These are phyloP conservation scores for Hippoglossus hippoglossus DNA, from an alignment of 2,797 vertebrate genomes.

Conservation along the genomic window DNA sequence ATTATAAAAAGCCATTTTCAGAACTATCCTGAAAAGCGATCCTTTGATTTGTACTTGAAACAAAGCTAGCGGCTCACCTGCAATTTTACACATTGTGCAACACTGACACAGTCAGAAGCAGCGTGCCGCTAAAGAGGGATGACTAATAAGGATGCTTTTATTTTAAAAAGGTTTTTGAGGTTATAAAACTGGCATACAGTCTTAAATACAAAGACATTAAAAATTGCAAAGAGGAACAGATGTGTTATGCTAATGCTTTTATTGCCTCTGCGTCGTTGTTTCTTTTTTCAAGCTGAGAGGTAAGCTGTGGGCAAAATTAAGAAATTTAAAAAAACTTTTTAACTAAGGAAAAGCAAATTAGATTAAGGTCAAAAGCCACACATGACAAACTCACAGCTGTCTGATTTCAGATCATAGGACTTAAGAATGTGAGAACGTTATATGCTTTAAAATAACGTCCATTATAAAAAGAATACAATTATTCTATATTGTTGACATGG, in stretches of 20 bases:
- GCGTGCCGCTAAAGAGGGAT: slow-evolving; percentile 39
- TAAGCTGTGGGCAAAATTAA: slow-evolving; percentile 1
- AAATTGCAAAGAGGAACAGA: slow-evolving; percentile 55
- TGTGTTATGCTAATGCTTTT: slow-evolving; percentile 68
- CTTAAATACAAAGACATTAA: slow-evolving; percentile 68
- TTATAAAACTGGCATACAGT: slow-evolving; percentile 66
- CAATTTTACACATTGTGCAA: slow-evolving; percentile 21
- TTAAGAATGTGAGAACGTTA: neutral
- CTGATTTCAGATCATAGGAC: slow-evolving; percentile 2
- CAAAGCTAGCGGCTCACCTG: slow-evolving; percentile 23
- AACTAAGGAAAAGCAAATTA: slow-evolving; percentile 1
- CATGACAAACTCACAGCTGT: slow-evolving; percentile 25
- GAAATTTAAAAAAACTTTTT: slow-evolving; percentile 11
- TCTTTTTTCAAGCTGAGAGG: slow-evolving; percentile 34
- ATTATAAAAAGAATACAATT: slow-evolving; percentile 32
- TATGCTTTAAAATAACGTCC: slow-evolving; percentile 23
- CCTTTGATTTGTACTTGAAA: slow-evolving; percentile 31
- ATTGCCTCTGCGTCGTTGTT: slow-evolving; percentile 47
- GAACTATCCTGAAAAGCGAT: neutral
- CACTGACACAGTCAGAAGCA: slow-evolving; percentile 23
- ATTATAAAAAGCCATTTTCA: too few species aligned
- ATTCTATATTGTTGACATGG: slow-evolving; percentile 35
- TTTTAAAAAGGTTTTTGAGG: slow-evolving; percentile 60
- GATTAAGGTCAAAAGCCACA: slow-evolving; percentile 7
- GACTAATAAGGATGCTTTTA: slow-evolving; percentile 66